Base-by-base conservation (phyloP, 2,888 invertebrate genomes). In the Arctia plantaginis region DNA sequence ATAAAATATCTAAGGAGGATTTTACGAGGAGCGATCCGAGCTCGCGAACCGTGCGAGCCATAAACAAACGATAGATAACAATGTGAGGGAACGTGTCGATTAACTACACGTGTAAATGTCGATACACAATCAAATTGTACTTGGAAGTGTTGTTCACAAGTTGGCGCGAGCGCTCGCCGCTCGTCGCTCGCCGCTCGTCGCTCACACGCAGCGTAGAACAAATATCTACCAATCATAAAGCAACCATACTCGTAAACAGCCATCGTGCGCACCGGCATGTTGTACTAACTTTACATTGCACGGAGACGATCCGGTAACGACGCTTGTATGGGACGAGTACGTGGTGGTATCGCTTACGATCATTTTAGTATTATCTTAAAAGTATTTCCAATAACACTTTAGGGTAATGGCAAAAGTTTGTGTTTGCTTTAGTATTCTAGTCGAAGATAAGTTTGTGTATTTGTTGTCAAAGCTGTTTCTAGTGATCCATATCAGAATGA, bases 1-100 rank as follows among this genome's bases (percentile, higher is more conserved):
- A 72, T 72, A 67, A 67, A 72, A 72, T 72, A 47, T 72, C 55
- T 68, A 30, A 72, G 35, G 41, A 66, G 44, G 18, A 69, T 44
- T 72, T 67, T 65, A 71, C 65, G 71, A 71, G 66, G 27, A 66
- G n/a, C 30, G 66, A 18, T 27, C 13, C 35, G 27, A 51, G 7
- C 47, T 27, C 47, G 62, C 30, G 47, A 47, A 30, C 41, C 44
- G 66, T 30, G 30, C 51, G 35, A 20, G 35, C 66, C 39, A 66
- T 39, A 66, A 71, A 66, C 71, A 51, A 71, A 4, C 51, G 66
- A 66, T 71, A 66, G 66, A 55, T n/a, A 66, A 66, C 66, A n/a
- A 30, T n/a, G 30, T 10, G 6, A 18, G 41, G 8, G 66, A n/a
- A 27, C 44, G 70, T 44, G 44, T 70, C 64, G 64, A 4, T 44